Conservation (phyloP, 1,140 invertebrate species). For the Lepidostoma basale region DNA sequence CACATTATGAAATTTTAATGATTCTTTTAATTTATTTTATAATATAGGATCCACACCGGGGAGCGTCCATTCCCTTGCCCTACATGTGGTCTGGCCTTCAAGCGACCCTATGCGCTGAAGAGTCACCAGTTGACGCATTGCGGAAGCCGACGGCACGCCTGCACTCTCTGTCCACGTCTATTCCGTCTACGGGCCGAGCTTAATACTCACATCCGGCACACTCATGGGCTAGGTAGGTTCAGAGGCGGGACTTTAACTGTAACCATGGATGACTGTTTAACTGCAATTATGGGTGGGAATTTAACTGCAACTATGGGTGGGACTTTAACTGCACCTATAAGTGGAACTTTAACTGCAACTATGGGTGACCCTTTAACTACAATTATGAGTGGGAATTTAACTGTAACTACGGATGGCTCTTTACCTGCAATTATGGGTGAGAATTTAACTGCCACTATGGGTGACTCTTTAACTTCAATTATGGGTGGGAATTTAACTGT, state of each 20-base stretch:
- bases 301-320: no score
- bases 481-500: no score
- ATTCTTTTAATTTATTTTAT: not conserved
- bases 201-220: slow-evolving; percentile 26
- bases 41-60: slow-evolving; percentile 58
- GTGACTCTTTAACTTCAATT: no score
- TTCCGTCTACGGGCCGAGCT: slow-evolving; percentile 38
- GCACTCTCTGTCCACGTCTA: slow-evolving; percentile 49
- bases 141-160: slow-evolving; percentile 49
- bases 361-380: no score
- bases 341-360: no score
- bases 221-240: not conserved
- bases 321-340: no score
- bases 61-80: slow-evolving; percentile 67
- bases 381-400: no score
- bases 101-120: slow-evolving; percentile 60
- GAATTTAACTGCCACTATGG: no score
- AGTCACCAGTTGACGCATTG: slow-evolving; percentile 55
- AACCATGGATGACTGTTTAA: not conserved
- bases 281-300: no score
- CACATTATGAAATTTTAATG: not conserved
- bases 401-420: no score
- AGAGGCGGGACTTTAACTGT: not conserved
- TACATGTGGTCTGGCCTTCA: slow-evolving; percentile 57
- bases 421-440: no score